Conservation (phyloP, 2,888 invertebrate genomes). For the Perizoma flavofasciatum region DNA sequence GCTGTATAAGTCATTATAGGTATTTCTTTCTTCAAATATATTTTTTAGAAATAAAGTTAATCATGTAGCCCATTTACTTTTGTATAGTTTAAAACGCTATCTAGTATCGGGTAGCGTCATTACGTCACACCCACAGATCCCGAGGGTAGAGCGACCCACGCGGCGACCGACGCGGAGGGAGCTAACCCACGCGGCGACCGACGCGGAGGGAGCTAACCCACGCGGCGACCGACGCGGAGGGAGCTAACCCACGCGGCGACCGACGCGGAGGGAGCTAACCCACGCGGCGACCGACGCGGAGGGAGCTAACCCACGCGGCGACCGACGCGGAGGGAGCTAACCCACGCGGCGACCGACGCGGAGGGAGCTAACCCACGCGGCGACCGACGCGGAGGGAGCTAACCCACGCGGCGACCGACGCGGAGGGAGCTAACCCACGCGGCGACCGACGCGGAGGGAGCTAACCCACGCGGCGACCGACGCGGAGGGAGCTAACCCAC, state of each 20-base stretch:
- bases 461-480: neutral
- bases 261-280: too few relatives aligned
- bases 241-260: neutral
- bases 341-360: neutral
- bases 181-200: too few relatives aligned
- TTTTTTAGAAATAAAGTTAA: too few relatives aligned
- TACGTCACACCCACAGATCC: constrained; percentile 17
- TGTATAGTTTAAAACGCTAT: constrained; percentile 35
- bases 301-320: neutral
- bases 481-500: neutral
- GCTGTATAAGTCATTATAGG: too few relatives aligned
- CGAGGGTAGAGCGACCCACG: constrained; percentile 3
- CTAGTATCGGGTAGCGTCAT: constrained; percentile 47
- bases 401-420: neutral
- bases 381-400: too few relatives aligned
- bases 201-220: too few relatives aligned
- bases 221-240: neutral
- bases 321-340: too few relatives aligned
- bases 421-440: neutral
- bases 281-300: neutral
- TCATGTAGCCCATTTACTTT: too few relatives aligned
- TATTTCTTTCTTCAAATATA: too few relatives aligned
- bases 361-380: neutral
- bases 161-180: neutral
- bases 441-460: too few relatives aligned